Percentiles rank a stretch among this genome's conserved stretches.
These are phyloP conservation scores for Polymixis lichenea DNA, from an alignment of 2,888 invertebrate species.

Conservation along the genomic window DNA sequence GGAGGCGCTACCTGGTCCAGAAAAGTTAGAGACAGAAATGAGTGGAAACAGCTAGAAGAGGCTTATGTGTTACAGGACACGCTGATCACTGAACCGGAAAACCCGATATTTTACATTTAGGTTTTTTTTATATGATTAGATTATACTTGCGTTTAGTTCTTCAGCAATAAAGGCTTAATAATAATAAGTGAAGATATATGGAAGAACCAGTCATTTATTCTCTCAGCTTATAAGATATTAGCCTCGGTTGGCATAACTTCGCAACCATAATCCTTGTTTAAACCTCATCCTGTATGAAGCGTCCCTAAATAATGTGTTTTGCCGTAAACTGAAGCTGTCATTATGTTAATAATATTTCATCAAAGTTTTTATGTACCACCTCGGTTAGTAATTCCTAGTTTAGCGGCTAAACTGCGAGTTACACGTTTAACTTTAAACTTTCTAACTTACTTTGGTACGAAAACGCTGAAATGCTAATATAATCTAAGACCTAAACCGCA, in stretches of 20 bases:
- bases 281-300: slow-evolving; percentile 1
- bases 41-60: no score
- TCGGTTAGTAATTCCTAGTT: neutral
- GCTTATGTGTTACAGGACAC: no score
- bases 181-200: neutral
- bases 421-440: slow-evolving; percentile 8
- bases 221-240: no score
- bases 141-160: no score
- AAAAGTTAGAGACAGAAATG: no score
- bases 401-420: neutral
- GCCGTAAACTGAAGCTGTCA: neutral
- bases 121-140: no score
- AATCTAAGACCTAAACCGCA: slow-evolving; percentile 35
- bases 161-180: no score
- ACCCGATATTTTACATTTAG: no score
- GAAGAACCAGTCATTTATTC: neutral
- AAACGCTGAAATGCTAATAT: slow-evolving; percentile 37
- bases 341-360: neutral
- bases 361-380: neutral
- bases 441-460: slow-evolving; percentile 9
- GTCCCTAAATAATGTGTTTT: neutral
- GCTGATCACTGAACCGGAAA: no score
- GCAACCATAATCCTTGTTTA: slow-evolving; percentile 4
- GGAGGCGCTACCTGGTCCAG: no score
- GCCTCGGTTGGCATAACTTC: neutral